Percentiles rank a stretch among this genome's conserved stretches.
Conservation (phyloP, 2,888 invertebrate genomes). For the Calliopum simillimum region DNA sequence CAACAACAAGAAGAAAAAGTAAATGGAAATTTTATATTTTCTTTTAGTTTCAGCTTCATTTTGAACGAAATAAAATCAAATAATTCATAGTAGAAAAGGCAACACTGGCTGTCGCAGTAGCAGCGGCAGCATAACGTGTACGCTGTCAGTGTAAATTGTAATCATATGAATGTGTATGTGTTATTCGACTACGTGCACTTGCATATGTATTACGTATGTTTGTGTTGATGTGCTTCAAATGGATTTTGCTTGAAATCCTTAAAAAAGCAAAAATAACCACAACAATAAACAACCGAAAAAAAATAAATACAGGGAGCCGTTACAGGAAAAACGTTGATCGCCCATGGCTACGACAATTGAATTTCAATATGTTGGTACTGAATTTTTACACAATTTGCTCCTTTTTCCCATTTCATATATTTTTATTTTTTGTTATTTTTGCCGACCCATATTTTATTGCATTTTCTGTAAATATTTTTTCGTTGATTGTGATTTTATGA, state of each 20-base stretch:
- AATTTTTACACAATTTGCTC: no score
- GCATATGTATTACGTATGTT: neutral
- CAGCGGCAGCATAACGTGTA: neutral
- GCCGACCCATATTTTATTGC: conserved; percentile 1
- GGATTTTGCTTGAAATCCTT: no score
- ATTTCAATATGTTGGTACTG: neutral
- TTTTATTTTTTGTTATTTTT: no score
- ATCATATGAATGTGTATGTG: conserved; percentile 2
- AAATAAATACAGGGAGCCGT: neutral
- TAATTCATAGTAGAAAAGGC: neutral
- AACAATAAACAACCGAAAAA: neutral
- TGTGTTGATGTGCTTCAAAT: neutral
- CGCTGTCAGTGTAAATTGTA: neutral
- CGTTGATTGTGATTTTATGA: conserved; percentile 5
- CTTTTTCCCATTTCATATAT: no score
- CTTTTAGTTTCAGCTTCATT: neutral
- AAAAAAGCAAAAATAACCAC: no score
- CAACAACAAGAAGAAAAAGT: neutral
- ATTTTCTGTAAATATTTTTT: neutral
- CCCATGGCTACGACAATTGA: conserved; percentile 29
- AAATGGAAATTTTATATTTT: neutral
- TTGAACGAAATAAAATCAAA: neutral
- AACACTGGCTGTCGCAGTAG: neutral
- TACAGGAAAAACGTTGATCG: conserved; percentile 3
- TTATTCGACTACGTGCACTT: neutral